These are phyloP conservation scores for Platerodrilus igneus DNA, from an alignment of 2,888 invertebrate species.

Conservation along the genomic window DNA sequence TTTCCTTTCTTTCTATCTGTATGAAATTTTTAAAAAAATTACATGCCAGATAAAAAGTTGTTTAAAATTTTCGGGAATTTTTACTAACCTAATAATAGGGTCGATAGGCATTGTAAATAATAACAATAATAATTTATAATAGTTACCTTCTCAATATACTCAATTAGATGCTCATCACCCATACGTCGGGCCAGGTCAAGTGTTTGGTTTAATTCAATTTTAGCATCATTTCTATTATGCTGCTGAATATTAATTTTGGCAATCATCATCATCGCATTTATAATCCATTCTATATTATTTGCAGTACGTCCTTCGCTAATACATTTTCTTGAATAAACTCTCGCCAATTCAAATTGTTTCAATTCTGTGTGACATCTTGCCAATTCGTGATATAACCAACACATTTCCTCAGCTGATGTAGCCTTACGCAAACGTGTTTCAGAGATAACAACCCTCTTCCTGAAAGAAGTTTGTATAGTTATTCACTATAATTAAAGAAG, in stretches of 20 bases:
- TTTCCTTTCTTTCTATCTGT: too few relatives aligned
- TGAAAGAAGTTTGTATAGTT: too few relatives aligned
- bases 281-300: constrained; percentile 43
- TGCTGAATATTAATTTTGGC: constrained; percentile 46
- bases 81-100: too few relatives aligned
- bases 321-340: constrained; percentile 44
- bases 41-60: too few relatives aligned
- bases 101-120: too few relatives aligned
- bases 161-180: constrained; percentile 38
- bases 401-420: constrained; percentile 43
- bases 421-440: constrained; percentile 38
- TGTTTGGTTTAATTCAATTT: constrained; percentile 38
- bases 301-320: constrained; percentile 40
- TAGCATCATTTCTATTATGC: constrained; percentile 50
- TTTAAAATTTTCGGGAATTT: too few relatives aligned
- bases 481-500: too few relatives aligned
- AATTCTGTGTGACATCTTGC: constrained; percentile 44
- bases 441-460: constrained; percentile 36
- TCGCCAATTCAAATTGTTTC: constrained; percentile 46
- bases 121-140: too few relatives aligned
- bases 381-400: constrained; percentile 51
- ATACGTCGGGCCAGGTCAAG: constrained; percentile 39
- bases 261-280: constrained; percentile 48
- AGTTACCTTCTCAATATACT: constrained; percentile 38
- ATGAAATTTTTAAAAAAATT: too few relatives aligned